These are phyloP conservation scores for Rallus limicola DNA, from an alignment of 2,113 vertebrate species.

Conservation along the genomic window DNA sequence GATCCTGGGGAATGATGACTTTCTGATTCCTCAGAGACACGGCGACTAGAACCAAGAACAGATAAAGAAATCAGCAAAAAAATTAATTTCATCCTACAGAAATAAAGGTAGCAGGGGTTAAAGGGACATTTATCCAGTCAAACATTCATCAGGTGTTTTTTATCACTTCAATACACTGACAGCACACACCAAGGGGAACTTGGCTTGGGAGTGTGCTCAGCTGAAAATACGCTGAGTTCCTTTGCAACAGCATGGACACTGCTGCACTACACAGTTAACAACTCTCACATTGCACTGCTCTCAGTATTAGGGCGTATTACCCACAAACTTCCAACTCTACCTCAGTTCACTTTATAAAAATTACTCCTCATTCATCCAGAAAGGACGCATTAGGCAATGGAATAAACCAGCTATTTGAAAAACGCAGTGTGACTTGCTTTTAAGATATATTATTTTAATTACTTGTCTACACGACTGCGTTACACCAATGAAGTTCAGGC, in stretches of 20 bases:
- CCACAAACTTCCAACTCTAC: background rate
- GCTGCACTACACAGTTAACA: background rate
- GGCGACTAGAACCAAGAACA: conserved; percentile 79
- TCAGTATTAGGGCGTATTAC: background rate
- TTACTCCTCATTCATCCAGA: background rate
- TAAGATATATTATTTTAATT: background rate
- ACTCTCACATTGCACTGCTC: background rate
- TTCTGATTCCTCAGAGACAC: conserved; percentile 95
- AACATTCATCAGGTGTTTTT: background rate
- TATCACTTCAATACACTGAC: background rate
- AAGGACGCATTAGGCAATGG: background rate
- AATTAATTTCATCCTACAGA: background rate
- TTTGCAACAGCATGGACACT: background rate
- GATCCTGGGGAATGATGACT: conserved; percentile 75
- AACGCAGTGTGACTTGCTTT: background rate
- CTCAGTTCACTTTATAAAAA: background rate
- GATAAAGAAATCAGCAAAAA: background rate
- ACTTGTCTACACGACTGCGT: background rate
- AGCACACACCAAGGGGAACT: background rate
- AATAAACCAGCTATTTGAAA: conserved; percentile 25
- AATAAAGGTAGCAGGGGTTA: background rate
- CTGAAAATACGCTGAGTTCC: background rate
- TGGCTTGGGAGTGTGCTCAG: background rate
- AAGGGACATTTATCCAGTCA: background rate
- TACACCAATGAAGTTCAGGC: background rate